Evolutionary conservation across 2,888 invertebrate genomes (phyloP).

Genomic region (Alcis repandata): DNA sequence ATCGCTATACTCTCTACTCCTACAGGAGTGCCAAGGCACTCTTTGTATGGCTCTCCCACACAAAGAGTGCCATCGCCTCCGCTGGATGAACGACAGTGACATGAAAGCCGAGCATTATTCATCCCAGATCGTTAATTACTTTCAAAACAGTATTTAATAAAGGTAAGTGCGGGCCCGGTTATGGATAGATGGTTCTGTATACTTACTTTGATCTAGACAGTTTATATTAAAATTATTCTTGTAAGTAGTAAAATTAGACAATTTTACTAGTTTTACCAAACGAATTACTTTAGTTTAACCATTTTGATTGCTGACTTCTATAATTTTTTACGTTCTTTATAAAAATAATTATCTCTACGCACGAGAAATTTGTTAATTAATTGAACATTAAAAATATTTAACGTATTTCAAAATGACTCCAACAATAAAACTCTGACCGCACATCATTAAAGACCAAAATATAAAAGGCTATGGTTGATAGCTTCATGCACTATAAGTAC

Average conservation of each 20-base stretch:
- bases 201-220: not conserved
- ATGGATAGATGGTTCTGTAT: constrained; percentile 27
- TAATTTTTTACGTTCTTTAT: too few species aligned
- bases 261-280: too few species aligned
- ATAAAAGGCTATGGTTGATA: too few species aligned
- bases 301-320: too few species aligned
- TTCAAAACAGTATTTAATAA: constrained; percentile 74
- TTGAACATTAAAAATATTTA: too few species aligned
- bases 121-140: constrained; percentile 77
- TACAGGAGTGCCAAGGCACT: not conserved
- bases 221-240: not conserved
- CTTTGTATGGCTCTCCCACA: not conserved
- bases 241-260: not conserved
- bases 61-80: constrained; percentile 22
- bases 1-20: constrained; percentile 4
- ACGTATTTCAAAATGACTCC: too few species aligned
- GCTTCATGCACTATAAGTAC: too few species aligned
- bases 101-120: constrained; percentile 56
- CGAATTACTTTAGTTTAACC: too few species aligned
- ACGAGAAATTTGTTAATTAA: too few species aligned
- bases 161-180: constrained; percentile 14
- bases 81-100: constrained; percentile 48
- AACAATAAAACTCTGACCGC: too few species aligned
- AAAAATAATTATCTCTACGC: too few species aligned
- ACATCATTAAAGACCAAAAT: too few species aligned